phyloP scores from a whole-genome alignment of 1,140 invertebrate species.

The Euwallacea similis region DNA sequence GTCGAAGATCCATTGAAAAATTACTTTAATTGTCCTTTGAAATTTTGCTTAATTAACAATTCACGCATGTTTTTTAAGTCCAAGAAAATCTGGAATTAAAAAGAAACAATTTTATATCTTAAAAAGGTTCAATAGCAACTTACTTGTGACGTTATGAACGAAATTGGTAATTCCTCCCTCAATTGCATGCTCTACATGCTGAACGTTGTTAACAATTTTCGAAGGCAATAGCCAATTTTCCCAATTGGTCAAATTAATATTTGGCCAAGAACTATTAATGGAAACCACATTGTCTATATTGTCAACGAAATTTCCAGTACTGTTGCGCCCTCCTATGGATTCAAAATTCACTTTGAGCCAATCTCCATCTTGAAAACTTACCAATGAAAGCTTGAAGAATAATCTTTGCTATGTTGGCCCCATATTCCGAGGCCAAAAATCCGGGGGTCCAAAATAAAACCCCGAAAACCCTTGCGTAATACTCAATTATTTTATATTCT shows the following conservation, averaged over 20 bases:
- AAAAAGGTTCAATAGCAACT: not conserved
- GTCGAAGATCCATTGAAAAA: no score
- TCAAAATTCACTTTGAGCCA: no score
- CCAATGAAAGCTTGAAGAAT: no score
- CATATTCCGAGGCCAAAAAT: no score
- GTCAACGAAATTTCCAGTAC: not conserved
- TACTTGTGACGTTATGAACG: constrained; percentile 1
- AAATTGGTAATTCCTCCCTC: constrained; percentile 7
- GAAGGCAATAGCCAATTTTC: constrained; percentile 10
- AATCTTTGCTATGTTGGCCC: no score
- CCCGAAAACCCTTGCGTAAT: not conserved
- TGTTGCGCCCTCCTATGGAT: not conserved
- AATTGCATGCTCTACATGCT: constrained; percentile 11
- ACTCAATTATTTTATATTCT: not conserved
- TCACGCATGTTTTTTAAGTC: not conserved
- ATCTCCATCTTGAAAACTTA: no score
- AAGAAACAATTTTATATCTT: not conserved
- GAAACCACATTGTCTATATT: not conserved
- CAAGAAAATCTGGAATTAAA: constrained; percentile 5
- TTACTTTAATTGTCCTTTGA: no score
- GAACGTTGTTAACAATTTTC: not conserved
- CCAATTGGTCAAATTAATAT: not conserved
- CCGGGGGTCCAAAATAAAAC: no score
- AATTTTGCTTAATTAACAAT: not conserved
- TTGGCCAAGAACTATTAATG: not conserved